Evolutionary conservation across 2,888 invertebrate species (phyloP), one percentile per base, ranked within the genome.

Genomic region (Agrotis segetum): DNA sequence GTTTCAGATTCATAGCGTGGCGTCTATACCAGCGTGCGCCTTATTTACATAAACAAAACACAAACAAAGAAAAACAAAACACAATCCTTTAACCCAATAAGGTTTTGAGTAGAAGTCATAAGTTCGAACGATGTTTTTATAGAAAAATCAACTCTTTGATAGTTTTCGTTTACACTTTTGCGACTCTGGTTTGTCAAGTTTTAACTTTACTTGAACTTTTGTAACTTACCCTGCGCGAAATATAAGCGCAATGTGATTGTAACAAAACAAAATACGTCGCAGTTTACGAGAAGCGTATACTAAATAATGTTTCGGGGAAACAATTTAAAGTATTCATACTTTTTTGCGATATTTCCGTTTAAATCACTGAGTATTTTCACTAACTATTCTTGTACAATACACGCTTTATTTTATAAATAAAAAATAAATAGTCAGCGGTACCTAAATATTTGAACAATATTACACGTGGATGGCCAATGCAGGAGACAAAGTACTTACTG

Each of bases 401-500:
- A 24, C 3, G 24, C 16, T n/a, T n/a, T 5, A 16, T 24, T n/a
- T n/a, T 1, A 16, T n/a, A 14, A 24, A 19, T 0, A 14, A 34
- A 29, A 47, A 46, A 29, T 4, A 1, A 14, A 1, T 17, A 13
- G 17, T 29, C 17, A 13, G 16, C 4, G n/a, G 11, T n/a, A n/a
- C n/a, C 34, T 11, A 66, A 24, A 24, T n/a, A 19, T 16, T 13
- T 29, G 13, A 46, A 11, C 29, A 66, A 40, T 13, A 67, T 19
- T 13, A 49, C 21, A 70, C 34, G 16, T 24, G 19, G 2, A 40
- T 17, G 24, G 59, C 6, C 17, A 53, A 46, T 4, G 46, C 17
- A 53, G 3, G 21, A 5, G 9, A 34, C 17, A 61, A 49, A 40
- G 44, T 78, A 96, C 97, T 96, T 89, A 97, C 97, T 97, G 97